Percentiles rank a stretch among this genome's conserved stretches.
Evolutionary conservation across 2,113 vertebrate genomes (phyloP).

Genomic region (Corydoras sp.): DNA sequence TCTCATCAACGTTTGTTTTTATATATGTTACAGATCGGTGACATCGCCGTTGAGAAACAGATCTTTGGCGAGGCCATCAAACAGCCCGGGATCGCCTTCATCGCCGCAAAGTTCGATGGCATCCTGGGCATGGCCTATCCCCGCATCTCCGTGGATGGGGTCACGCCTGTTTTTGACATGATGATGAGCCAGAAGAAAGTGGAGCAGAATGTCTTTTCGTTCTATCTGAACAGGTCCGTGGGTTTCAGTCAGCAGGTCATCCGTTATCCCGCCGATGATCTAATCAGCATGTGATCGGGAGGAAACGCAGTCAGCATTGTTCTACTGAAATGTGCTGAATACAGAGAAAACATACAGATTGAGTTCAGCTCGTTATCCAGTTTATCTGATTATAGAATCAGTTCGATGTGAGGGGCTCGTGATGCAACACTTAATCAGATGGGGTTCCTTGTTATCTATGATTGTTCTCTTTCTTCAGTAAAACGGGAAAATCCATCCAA

Average conservation of each 20-base stretch:
- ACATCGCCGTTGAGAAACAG: slow-evolving; percentile 69
- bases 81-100: slow-evolving; percentile 84
- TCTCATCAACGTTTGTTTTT: not conserved
- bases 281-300: not conserved
- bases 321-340: not conserved
- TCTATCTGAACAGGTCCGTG: slow-evolving; percentile 89
- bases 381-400: too few relatives aligned
- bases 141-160: slow-evolving; percentile 76
- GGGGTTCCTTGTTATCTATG: too few relatives aligned
- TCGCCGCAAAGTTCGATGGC: slow-evolving; percentile 90
- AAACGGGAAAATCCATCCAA: too few relatives aligned
- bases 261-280: not conserved
- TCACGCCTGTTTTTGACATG: slow-evolving; percentile 83
- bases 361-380: not conserved
- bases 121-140: slow-evolving; percentile 92
- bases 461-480: too few relatives aligned
- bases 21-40: slow-evolving; percentile 49
- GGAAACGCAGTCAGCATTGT: not conserved
- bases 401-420: too few relatives aligned
- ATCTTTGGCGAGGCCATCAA: slow-evolving; percentile 85
- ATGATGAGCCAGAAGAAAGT: slow-evolving; percentile 83
- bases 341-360: not conserved
- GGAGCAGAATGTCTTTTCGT: slow-evolving; percentile 83
- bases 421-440: too few relatives aligned
- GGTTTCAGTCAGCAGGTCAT: not conserved